Percentiles rank a stretch among this genome's conserved stretches.
phyloP scores from a whole-genome alignment of 1,140 invertebrate species.

The Colletes latitarsis region DNA sequence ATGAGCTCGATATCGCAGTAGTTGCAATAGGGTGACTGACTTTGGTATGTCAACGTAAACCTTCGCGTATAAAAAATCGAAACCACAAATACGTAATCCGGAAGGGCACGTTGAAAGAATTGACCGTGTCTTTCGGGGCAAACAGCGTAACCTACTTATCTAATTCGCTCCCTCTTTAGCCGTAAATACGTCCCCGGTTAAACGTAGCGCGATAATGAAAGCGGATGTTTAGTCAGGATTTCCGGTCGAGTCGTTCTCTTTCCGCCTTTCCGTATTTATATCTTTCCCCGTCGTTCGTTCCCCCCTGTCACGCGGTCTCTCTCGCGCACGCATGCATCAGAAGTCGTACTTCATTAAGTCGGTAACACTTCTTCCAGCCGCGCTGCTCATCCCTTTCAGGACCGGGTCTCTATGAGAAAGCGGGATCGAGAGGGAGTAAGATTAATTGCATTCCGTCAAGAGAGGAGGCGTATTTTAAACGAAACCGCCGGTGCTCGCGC shows the following conservation, averaged over 20 bases:
- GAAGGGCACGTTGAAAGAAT: neutral
- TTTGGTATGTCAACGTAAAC: no score
- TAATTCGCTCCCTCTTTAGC: slow-evolving; percentile 64
- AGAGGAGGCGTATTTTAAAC: slow-evolving; percentile 79
- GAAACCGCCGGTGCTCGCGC: slow-evolving; percentile 70
- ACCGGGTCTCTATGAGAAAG: slow-evolving; percentile 42
- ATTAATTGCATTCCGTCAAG: slow-evolving; percentile 80
- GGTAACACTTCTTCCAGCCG: slow-evolving; percentile 77
- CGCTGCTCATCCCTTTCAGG: slow-evolving; percentile 60
- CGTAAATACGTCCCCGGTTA: slow-evolving; percentile 56
- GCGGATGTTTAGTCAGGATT: slow-evolving; percentile 73
- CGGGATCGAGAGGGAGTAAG: slow-evolving; percentile 73
- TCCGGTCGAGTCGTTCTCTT: slow-evolving; percentile 59
- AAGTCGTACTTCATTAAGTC: slow-evolving; percentile 81
- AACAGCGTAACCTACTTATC: slow-evolving; percentile 66
- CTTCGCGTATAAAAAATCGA: slow-evolving; percentile 3
- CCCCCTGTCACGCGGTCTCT: slow-evolving; percentile 44
- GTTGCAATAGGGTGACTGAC: no score
- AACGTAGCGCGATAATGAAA: slow-evolving; percentile 74
- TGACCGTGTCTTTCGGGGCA: neutral
- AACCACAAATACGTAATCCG: no score
- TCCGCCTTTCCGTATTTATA: slow-evolving; percentile 32
- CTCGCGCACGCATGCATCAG: slow-evolving; percentile 71
- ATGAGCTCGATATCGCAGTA: no score
- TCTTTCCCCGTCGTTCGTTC: slow-evolving; percentile 28